Percentiles rank a stretch among this genome's conserved stretches.
These are phyloP conservation scores for Apis laboriosa DNA, from an alignment of 1,140 invertebrate genomes.

Conservation along the genomic window DNA sequence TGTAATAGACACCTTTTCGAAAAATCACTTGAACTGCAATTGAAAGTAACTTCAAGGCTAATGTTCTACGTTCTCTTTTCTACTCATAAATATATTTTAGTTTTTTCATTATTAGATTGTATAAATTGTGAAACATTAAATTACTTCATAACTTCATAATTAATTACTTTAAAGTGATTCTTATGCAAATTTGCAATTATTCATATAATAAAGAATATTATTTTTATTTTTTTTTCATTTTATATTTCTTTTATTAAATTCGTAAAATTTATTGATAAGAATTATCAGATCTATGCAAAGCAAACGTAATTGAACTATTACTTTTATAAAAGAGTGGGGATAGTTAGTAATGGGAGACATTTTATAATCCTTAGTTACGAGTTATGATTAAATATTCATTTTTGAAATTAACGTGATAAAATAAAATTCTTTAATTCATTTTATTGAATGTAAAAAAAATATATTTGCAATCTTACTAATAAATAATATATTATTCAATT, in stretches of 20 bases:
- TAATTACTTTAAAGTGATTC: not conserved
- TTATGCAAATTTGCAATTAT: too few species aligned
- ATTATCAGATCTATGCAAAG: not conserved
- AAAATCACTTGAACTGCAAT: not conserved
- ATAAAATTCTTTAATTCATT: not conserved
- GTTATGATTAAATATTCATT: not conserved
- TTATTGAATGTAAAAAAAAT: not conserved
- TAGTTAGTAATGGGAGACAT: not conserved
- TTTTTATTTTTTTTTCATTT: not conserved
- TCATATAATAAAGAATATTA: not conserved
- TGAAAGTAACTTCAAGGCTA: conserved; percentile 44
- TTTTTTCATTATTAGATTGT: not conserved
- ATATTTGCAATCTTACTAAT: not conserved
- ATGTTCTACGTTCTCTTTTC: not conserved
- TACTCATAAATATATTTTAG: not conserved
- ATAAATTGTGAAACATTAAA: not conserved
- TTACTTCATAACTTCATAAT: not conserved
- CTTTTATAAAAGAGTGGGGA: not conserved
- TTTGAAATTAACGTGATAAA: not conserved
- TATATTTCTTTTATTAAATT: not conserved
- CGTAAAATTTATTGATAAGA: too few species aligned
- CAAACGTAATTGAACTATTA: not conserved
- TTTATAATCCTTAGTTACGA: not conserved
- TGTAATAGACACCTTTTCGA: conserved; percentile 16
- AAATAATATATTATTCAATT: not conserved